Evolutionary conservation across 2,888 invertebrate species (phyloP).

Genomic region (Pristionchus fissidentatus): DNA sequence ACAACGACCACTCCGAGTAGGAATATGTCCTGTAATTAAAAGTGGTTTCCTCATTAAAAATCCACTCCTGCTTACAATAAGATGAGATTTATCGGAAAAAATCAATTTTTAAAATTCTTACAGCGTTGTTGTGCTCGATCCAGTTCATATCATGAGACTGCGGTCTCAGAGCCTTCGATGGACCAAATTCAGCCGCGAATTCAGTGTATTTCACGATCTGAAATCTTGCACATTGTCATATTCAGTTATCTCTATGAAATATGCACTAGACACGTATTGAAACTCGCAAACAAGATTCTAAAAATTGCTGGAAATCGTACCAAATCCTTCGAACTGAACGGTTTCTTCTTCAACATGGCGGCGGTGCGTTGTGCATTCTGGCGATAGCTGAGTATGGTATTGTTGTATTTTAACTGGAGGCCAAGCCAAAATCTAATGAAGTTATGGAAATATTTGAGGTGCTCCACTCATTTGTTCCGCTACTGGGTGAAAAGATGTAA

Average conservation of each 20-base stretch:
- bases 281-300: too few species aligned
- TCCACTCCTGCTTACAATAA: background rate
- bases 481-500: too few species aligned
- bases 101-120: background rate
- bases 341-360: background rate
- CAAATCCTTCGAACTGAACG: background rate
- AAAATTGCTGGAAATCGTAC: too few species aligned
- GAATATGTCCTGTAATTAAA: background rate
- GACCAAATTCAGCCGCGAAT: conserved; percentile 54
- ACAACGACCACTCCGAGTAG: background rate
- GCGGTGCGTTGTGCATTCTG: background rate
- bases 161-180: conserved; percentile 26
- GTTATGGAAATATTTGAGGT: too few species aligned
- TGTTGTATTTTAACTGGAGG: too few species aligned
- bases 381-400: conserved; percentile 1
- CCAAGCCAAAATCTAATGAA: too few species aligned
- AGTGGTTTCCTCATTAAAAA: background rate
- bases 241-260: too few species aligned
- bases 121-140: conserved; percentile 32
- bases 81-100: background rate
- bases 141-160: conserved; percentile 38
- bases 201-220: conserved; percentile 51
- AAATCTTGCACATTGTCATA: too few species aligned
- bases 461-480: too few species aligned
- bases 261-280: too few species aligned